Evolutionary conservation across 2,797 vertebrate species (phyloP).

Genomic region (Pygocentrus nattereri): DNA sequence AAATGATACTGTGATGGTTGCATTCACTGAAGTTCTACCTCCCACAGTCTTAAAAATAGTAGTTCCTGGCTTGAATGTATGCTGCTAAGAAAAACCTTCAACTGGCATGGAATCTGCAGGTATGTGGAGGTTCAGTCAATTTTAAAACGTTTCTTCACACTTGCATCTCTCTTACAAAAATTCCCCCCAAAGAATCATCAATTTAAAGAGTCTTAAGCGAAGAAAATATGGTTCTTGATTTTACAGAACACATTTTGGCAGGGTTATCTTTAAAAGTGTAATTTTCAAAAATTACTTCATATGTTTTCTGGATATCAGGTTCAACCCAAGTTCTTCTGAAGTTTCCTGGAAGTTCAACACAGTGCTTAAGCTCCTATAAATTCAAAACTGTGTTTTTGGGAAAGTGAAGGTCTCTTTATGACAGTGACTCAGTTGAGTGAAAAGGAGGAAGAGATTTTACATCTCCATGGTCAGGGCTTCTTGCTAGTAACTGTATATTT

Average conservation of each 20-base stretch:
- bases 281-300: too few species aligned
- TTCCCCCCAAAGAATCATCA: background rate
- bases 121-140: background rate
- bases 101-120: background rate
- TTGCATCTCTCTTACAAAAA: too few species aligned
- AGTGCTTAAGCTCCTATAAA: background rate
- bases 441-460: constrained; percentile 2
- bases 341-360: too few species aligned
- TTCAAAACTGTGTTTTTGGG: constrained; percentile 13
- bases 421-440: background rate
- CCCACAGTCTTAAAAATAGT: background rate
- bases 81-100: too few species aligned
- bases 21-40: background rate
- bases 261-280: too few species aligned
- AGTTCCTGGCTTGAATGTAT: background rate
- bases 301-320: too few species aligned
- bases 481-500: constrained; percentile 13
- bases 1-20: background rate
- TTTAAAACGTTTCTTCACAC: too few species aligned
- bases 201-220: background rate
- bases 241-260: too few species aligned
- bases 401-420: background rate
- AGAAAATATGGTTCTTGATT: too few species aligned
- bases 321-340: too few species aligned
- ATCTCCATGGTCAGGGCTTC: background rate